Evolutionary conservation across 2,888 invertebrate genomes (phyloP).

Genomic region (Gastracanthus pulcherrimus): DNA sequence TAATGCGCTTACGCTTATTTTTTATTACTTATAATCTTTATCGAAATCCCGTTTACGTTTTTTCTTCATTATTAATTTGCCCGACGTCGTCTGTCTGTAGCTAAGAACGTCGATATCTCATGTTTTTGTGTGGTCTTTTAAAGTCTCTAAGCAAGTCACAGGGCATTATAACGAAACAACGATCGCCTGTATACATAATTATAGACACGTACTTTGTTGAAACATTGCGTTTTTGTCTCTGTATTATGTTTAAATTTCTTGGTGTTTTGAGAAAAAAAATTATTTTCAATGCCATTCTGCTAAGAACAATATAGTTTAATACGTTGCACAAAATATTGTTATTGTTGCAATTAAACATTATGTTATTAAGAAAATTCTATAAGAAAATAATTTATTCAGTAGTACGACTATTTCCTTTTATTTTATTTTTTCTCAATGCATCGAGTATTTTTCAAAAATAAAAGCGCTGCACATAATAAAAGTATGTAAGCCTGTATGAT

Average conservation of each 20-base stretch:
- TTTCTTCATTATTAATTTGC: not conserved
- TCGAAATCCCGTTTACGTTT: constrained; percentile 46
- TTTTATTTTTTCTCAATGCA: not conserved
- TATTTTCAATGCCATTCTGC: not conserved
- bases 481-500: not conserved
- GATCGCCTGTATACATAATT: not conserved
- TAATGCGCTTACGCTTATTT: constrained; percentile 5
- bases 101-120: not conserved
- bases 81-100: not conserved
- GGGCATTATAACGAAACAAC: constrained; percentile 21
- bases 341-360: not conserved
- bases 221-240: not conserved
- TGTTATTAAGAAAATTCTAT: constrained; percentile 5
- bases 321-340: not conserved
- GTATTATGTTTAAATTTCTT: not conserved
- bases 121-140: too few relatives aligned
- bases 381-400: constrained; percentile 30
- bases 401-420: not conserved
- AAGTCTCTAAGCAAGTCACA: not conserved
- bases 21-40: constrained; percentile 16
- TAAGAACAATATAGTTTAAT: not conserved
- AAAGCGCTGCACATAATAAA: not conserved
- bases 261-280: not conserved
- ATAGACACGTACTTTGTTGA: not conserved
- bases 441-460: not conserved